phyloP scores from a whole-genome alignment of 2,113 vertebrate genomes.

The Saguinus imperator region DNA sequence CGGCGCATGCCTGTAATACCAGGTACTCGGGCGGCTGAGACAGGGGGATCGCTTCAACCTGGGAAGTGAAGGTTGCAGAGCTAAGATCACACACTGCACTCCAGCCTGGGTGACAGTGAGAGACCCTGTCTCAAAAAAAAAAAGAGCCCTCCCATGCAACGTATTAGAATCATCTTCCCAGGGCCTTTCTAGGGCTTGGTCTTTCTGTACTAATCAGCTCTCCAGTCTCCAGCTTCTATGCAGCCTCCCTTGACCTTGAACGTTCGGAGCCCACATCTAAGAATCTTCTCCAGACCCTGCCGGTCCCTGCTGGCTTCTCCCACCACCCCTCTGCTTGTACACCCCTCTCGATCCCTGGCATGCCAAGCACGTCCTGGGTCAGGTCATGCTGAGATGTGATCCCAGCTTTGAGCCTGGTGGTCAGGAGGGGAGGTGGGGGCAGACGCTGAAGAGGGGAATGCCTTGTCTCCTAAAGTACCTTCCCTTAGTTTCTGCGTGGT shows the following conservation, averaged over 20 bases:
- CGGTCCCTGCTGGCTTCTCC: neutral
- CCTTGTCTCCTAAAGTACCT: too few relatives aligned
- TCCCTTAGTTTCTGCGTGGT: neutral
- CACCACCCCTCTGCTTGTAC: accelerated
- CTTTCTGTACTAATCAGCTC: neutral
- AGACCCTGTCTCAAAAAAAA: too few relatives aligned
- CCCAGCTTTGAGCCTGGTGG: neutral
- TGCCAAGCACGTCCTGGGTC: neutral
- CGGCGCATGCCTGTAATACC: too few relatives aligned
- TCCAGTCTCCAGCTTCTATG: neutral
- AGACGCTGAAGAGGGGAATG: neutral
- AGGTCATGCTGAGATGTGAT: neutral
- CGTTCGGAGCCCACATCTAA: neutral
- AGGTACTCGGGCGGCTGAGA: too few relatives aligned
- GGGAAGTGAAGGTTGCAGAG: too few relatives aligned
- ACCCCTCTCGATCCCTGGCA: neutral
- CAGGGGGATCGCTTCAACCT: too few relatives aligned
- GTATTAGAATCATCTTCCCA: neutral
- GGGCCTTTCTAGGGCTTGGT: neutral
- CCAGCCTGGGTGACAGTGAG: too few relatives aligned
- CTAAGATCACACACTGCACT: too few relatives aligned
- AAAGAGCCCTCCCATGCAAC: neutral
- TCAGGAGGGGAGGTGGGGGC: neutral
- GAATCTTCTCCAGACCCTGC: neutral
- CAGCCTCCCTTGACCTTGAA: neutral